Base-by-base conservation (phyloP, 2,888 invertebrate genomes). In the Netelia fuscicornis region DNA sequence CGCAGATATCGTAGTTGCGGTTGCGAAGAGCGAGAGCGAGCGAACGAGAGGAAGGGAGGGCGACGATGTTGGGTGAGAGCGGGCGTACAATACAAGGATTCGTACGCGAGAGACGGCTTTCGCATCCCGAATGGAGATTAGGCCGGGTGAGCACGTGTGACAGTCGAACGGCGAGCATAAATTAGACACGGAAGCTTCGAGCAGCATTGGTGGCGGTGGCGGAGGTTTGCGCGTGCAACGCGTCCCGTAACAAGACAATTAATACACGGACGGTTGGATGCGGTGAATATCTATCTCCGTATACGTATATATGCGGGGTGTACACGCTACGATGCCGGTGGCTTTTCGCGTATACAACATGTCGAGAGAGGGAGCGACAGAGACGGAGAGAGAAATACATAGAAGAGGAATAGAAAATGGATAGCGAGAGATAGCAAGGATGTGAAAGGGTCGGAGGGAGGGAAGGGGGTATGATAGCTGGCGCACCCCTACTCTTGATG, bases 201-300 rank as follows among this genome's bases (percentile, higher is more conserved):
- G 17, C 79, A 52, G 23, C 71, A 56, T 20, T 80, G 25, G 42
- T 71, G 78, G 48, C 62, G 37, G 54, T 37, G 70, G 44, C 52
- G 42, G 79, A 68, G 9, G 30, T 25, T 52, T 58, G 67, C 60
- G 74, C 67, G 81, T 82, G 89, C 90, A 90, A 90, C 90, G 90
- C 89, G 89, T 88, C 86, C 87, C 89, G 89, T 90, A 91, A 91
- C 91, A 90, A 92, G 91, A 91, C 92, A 92, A 92, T 92, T 92
- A 91, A 91, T 92, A 91, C 92, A 89, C 86, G 90, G 89, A 88
- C 89, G 87, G 89, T 89, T 86, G 83, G 79, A 81, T 54, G 79
- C 81, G 67, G 72, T 10, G 58, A 83, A 68, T 71, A 75, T 54
- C 58, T 58, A 20, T 17, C n/a, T 58, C 9, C 20, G 17, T 58